A percentile compares a stretch with the other conserved stretches of the same genome.
phyloP scores from a whole-genome alignment of 2,888 invertebrate genomes.

The Drosophila subsilvestris region DNA sequence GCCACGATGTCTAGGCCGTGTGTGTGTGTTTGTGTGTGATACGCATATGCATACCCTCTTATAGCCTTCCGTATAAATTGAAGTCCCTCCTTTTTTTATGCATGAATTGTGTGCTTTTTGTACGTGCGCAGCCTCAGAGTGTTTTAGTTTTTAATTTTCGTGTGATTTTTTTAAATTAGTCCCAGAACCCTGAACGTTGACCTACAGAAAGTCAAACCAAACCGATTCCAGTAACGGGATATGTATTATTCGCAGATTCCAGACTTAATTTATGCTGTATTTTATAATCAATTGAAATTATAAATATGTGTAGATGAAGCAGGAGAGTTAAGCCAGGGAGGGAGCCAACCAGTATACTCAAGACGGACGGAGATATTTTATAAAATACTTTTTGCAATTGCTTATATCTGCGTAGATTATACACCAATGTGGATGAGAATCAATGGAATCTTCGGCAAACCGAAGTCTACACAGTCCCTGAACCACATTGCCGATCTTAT shows the following conservation, averaged over 20 bases:
- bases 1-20: constrained; percentile 82
- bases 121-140: constrained; percentile 9
- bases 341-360: constrained; percentile 34
- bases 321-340: not conserved
- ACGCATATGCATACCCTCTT: constrained; percentile 11
- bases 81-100: constrained; percentile 29
- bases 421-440: constrained; percentile 12
- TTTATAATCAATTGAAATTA: constrained; percentile 49
- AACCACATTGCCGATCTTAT: constrained; percentile 22
- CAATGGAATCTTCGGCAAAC: constrained; percentile 28
- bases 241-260: constrained; percentile 61
- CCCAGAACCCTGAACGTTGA: not conserved
- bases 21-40: constrained; percentile 22
- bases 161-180: constrained; percentile 33
- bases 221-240: constrained; percentile 34
- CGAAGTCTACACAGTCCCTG: constrained; percentile 23
- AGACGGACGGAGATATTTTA: constrained; percentile 36
- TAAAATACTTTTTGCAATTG: constrained; percentile 30
- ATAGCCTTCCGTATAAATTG: constrained; percentile 29
- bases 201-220: constrained; percentile 12
- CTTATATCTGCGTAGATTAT: constrained; percentile 18
- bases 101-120: constrained; percentile 18
- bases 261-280: constrained; percentile 52
- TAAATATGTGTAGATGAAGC: constrained; percentile 33
- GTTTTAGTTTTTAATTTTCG: constrained; percentile 38